phyloP scores from a whole-genome alignment of 2,113 vertebrate genomes.

The Amia ocellicauda region DNA sequence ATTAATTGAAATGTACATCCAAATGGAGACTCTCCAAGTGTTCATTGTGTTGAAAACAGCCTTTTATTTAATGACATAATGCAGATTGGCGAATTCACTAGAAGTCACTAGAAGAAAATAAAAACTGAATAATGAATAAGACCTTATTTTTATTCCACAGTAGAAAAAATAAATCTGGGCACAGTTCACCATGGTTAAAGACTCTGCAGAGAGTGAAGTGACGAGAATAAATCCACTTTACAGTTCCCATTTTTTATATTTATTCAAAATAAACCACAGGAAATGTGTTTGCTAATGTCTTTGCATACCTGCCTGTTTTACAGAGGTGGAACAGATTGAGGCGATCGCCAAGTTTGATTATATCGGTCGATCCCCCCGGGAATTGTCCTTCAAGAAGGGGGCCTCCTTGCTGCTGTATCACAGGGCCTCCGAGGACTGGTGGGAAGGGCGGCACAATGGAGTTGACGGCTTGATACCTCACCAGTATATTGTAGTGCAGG shows the following conservation, averaged over 20 bases:
- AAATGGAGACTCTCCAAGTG: no score
- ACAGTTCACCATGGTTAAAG: no score
- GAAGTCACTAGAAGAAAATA: no score
- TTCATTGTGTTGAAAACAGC: no score
- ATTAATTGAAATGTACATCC: no score
- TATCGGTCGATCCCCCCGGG: conserved; percentile 81
- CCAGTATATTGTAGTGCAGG: conserved; percentile 97
- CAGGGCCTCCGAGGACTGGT: conserved; percentile 95
- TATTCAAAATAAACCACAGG: neutral
- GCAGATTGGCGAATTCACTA: no score
- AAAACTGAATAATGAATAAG: no score
- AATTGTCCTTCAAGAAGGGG: conserved; percentile 96
- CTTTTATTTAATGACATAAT: no score
- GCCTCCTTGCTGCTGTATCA: conserved; percentile 93
- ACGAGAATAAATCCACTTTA: no score
- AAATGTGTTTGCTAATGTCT: neutral
- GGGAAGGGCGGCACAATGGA: conserved; percentile 94
- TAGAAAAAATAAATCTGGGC: no score
- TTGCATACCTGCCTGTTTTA: conserved; percentile 27
- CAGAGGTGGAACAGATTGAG: conserved; percentile 97
- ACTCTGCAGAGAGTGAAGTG: no score
- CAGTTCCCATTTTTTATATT: neutral
- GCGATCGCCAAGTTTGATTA: conserved; percentile 99
- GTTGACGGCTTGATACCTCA: conserved; percentile 96
- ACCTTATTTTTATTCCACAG: neutral